Evolutionary conservation across 2,888 invertebrate species (phyloP).

Genomic region (Lacanobia wlatinum): DNA sequence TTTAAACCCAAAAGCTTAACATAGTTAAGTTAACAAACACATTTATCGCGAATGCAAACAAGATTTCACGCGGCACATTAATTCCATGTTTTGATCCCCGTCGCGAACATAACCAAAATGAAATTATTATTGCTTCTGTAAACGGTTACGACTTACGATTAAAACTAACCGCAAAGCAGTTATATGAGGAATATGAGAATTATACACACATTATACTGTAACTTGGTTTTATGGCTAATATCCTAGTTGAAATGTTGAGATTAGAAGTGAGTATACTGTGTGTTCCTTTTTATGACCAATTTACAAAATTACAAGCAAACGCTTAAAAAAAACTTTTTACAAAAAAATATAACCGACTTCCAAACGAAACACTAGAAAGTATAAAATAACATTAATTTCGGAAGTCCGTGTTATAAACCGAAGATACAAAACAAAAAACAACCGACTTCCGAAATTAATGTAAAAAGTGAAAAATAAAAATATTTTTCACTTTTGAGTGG

Average conservation of each 20-base stretch:
- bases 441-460: too few species aligned
- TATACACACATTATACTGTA: too few species aligned
- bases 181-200: constrained; percentile 61
- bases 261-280: constrained; percentile 65
- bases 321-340: too few species aligned
- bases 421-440: too few species aligned
- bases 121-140: constrained; percentile 89
- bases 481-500: too few species aligned
- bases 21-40: constrained; percentile 52
- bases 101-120: constrained; percentile 78
- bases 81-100: constrained; percentile 83
- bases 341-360: too few species aligned
- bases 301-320: not conserved
- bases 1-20: constrained; percentile 77
- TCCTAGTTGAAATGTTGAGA: constrained; percentile 73
- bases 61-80: constrained; percentile 75
- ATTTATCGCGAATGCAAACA: constrained; percentile 78
- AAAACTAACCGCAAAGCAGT: constrained; percentile 84
- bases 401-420: too few species aligned
- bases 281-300: not conserved
- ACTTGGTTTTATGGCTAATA: constrained; percentile 76
- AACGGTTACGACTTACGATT: constrained; percentile 86
- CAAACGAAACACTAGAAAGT: too few species aligned
- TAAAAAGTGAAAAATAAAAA: too few species aligned
- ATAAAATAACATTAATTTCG: too few species aligned